Conservation (phyloP, 37 sponge, comb jelly and placozoan genomes). For the Theonella swinhoei region DNA sequence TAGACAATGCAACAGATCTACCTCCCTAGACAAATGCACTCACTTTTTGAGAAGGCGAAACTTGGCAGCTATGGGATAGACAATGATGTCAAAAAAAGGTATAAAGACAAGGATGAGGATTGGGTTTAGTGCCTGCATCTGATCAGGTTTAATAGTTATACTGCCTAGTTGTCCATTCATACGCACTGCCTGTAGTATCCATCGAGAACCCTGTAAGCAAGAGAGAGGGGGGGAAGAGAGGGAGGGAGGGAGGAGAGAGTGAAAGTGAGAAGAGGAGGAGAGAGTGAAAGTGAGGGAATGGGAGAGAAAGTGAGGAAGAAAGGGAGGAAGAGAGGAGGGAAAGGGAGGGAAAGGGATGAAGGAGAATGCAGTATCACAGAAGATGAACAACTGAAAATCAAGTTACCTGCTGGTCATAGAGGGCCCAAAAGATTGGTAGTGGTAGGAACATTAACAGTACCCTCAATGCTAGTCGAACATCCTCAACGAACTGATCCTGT, state of each 20-base stretch:
- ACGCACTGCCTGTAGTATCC: slow-evolving; percentile 91
- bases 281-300: too few species aligned
- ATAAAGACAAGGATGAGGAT: slow-evolving; percentile 93
- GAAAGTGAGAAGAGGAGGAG: too few species aligned
- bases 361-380: too few species aligned
- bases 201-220: slow-evolving; percentile 94
- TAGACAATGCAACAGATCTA: too few species aligned
- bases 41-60: slow-evolving; percentile 70
- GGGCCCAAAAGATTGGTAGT: slow-evolving; percentile 95
- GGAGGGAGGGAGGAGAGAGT: background rate
- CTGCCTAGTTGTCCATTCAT: slow-evolving; percentile 89
- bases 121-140: slow-evolving; percentile 93
- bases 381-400: too few species aligned
- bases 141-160: slow-evolving; percentile 86
- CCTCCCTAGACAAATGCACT: slow-evolving; percentile 9
- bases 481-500: slow-evolving; percentile 76
- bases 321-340: too few species aligned
- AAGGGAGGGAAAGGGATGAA: too few species aligned
- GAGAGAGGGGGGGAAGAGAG: background rate
- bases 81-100: slow-evolving; percentile 88
- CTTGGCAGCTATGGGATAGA: slow-evolving; percentile 85
- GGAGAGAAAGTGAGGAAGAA: too few species aligned
- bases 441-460: slow-evolving; percentile 93
- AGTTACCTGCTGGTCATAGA: slow-evolving; percentile 95
- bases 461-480: slow-evolving; percentile 69